A percentile compares a stretch with the other conserved stretches of the same genome.
phyloP scores from a whole-genome alignment of 2,113 vertebrate genomes.

The Clinocottus analis region DNA sequence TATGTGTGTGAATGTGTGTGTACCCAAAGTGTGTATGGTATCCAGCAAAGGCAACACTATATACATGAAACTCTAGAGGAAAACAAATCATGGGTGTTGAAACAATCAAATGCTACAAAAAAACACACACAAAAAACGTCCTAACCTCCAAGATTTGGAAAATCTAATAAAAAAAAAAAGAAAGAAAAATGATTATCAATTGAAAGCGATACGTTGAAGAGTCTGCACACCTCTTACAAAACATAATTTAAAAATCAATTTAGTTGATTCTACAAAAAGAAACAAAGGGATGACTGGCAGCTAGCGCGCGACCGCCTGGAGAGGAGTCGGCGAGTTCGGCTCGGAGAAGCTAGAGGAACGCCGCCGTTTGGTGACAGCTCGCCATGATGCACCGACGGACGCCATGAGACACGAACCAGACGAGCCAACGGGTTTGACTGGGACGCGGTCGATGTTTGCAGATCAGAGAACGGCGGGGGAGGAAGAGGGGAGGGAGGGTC shows the following conservation, averaged over 20 bases:
- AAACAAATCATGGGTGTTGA: slow-evolving; percentile 58
- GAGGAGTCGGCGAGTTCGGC: slow-evolving; percentile 40
- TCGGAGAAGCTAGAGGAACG: slow-evolving; percentile 40
- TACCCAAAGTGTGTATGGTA: slow-evolving; percentile 53
- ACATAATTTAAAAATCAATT: slow-evolving; percentile 66
- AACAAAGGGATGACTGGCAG: slow-evolving; percentile 61
- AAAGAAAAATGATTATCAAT: slow-evolving; percentile 47
- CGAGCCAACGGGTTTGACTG: slow-evolving; percentile 26
- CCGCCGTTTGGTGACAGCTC: slow-evolving; percentile 57
- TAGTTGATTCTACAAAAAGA: slow-evolving; percentile 57
- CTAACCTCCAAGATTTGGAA: slow-evolving; percentile 75
- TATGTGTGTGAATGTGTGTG: slow-evolving; percentile 64
- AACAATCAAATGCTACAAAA: slow-evolving; percentile 65
- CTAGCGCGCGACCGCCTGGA: slow-evolving; percentile 54
- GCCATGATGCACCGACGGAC: slow-evolving; percentile 47
- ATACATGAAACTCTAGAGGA: slow-evolving; percentile 74
- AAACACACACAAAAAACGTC: slow-evolving; percentile 26
- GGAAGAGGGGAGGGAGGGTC: background rate
- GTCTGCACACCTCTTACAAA: slow-evolving; percentile 75
- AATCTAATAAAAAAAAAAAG: slow-evolving; percentile 65
- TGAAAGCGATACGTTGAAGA: slow-evolving; percentile 62
- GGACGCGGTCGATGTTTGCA: slow-evolving; percentile 61
- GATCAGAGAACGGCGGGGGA: slow-evolving; percentile 65
- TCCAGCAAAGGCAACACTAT: slow-evolving; percentile 82
- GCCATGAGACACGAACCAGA: slow-evolving; percentile 18